phyloP scores from a whole-genome alignment of 2,888 invertebrate species.

The Heliconius ismenius region DNA sequence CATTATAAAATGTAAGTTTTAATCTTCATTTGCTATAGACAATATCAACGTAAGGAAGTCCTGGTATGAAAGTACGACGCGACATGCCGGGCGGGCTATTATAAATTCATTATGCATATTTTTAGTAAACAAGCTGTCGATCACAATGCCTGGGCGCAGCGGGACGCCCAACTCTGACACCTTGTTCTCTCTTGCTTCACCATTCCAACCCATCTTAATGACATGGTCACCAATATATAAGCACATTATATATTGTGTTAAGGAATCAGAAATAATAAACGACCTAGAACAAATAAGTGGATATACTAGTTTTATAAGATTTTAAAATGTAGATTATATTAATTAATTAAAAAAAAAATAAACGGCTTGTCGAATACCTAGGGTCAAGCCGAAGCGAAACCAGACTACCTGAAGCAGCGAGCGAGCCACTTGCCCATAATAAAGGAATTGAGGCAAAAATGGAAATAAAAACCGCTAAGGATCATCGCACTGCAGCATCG shows the following conservation, averaged over 20 bases:
- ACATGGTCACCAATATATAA: conserved; percentile 52
- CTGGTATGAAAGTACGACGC: conserved; percentile 54
- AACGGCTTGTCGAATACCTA: conserved; percentile 77
- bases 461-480: conserved; percentile 67
- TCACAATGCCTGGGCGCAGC: conserved; percentile 77
- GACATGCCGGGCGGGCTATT: conserved; percentile 69
- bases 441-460: conserved; percentile 73
- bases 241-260: neutral
- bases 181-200: conserved; percentile 58
- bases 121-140: conserved; percentile 82
- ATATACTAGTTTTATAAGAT: conserved; percentile 62
- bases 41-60: conserved; percentile 47
- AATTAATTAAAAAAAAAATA: conserved; percentile 72
- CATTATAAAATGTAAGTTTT: neutral
- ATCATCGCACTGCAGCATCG: conserved; percentile 76
- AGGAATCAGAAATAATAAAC: neutral
- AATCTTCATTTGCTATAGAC: conserved; percentile 33
- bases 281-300: neutral
- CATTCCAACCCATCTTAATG: conserved; percentile 63
- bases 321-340: conserved; percentile 70
- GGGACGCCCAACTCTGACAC: conserved; percentile 74
- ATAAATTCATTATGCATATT: conserved; percentile 83
- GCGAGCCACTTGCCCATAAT: conserved; percentile 73
- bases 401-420: conserved; percentile 76
- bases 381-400: conserved; percentile 73